These are phyloP conservation scores for Astyanax mexicanus DNA, from an alignment of 2,797 vertebrate species.

Conservation along the genomic window DNA sequence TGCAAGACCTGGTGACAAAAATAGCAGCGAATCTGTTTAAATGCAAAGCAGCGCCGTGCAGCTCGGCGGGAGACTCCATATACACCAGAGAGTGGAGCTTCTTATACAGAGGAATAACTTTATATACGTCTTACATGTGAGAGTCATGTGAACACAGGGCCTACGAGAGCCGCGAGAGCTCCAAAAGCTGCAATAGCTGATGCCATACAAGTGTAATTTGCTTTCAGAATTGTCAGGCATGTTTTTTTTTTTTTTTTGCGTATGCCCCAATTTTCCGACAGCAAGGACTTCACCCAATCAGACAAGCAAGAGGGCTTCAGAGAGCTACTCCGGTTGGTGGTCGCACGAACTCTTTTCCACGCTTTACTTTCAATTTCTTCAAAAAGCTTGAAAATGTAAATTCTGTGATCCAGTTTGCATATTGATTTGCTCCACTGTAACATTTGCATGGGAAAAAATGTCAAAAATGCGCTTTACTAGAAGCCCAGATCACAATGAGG, in stretches of 20 bases:
- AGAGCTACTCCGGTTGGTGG: neutral
- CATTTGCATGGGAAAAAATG: slow-evolving; percentile 9
- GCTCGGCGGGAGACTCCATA: neutral
- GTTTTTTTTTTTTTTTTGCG: neutral
- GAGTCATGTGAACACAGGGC: neutral
- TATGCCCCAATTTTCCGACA: neutral
- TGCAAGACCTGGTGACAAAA: slow-evolving; percentile 12
- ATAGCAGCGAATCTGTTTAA: slow-evolving; percentile 7
- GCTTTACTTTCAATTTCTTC: slow-evolving; percentile 4
- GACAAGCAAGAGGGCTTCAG: neutral
- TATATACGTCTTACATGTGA: neutral
- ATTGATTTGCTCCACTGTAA: slow-evolving; percentile 21
- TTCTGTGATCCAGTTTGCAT: slow-evolving; percentile 15
- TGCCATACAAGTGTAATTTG: neutral
- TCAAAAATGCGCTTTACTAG: neutral
- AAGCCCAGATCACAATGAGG: neutral
- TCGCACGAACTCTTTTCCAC: slow-evolving; percentile 8
- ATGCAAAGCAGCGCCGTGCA: neutral
- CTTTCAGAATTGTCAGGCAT: neutral
- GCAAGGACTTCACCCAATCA: slow-evolving; percentile 7
- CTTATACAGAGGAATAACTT: neutral
- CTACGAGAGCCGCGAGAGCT: neutral
- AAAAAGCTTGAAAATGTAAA: slow-evolving; percentile 11
- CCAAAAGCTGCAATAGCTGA: neutral
- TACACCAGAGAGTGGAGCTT: neutral